Evolutionary conservation across 2,113 vertebrate species (phyloP), one percentile per base, ranked within the genome.

Genomic region (Hylia prasina): DNA sequence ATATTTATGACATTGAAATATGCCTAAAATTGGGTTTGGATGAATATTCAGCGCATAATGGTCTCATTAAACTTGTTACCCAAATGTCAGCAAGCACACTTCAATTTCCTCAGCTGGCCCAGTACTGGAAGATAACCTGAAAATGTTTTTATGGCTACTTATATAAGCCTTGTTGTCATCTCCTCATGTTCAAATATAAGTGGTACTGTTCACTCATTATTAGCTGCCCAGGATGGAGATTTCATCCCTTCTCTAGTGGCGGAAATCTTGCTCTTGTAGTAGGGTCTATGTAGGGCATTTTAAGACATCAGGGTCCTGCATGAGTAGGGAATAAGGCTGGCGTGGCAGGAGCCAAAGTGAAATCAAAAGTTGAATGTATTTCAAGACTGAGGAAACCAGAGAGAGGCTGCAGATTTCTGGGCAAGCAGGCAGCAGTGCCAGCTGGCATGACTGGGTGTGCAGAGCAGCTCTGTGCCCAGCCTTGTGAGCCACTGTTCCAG

Each of bases 1-100:
- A 87, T 94, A 93, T 92, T 96, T 92, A 90, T 89, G 83, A 60
- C 8, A 50, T 47, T 1, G 4, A 81, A 69, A 75, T 94, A 58
- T 75, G 45, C 70, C 87, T 80, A 86, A 92, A 92, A 83, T 39
- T 65, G 28, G 8, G 14, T 40, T 83, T 94, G 70, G 35, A 71
- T 82, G 66, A 88, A 90, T 73, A 79, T 79, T 68, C 40, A 75
- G 37, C n/a, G 51, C 10, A 11, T 47, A 65, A 48, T 65, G 30
- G 18, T 82, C 44, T 81, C 48, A 22, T 65, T 48, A 69, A 75
- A 54, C 40, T 73, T 95, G 54, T 70, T 92, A 28, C 53, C 45
- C 42, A 63, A 65, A 73, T 78, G 73, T 92, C 70, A 51, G 27
- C n/a, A 88, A 68, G 31, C 24, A 66, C 44, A 13, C 40, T 92